phyloP scores from a whole-genome alignment of 2,797 vertebrate genomes.

The Lindbergichthys nudifrons region DNA sequence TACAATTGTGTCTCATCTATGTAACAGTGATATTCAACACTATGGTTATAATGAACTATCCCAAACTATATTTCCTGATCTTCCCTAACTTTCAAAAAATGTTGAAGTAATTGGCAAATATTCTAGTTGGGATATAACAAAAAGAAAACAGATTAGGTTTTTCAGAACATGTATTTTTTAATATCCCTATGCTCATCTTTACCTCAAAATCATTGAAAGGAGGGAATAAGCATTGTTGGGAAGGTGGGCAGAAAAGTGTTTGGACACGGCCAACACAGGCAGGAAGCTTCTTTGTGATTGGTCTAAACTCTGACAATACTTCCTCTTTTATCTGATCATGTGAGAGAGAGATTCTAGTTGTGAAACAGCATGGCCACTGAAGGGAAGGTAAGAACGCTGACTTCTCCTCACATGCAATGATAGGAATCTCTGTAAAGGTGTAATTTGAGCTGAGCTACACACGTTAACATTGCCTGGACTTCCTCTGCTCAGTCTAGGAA shows the following conservation, averaged over 20 bases:
- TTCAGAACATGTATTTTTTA: background rate
- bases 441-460: background rate
- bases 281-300: constrained; percentile 11
- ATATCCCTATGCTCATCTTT: background rate
- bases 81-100: background rate
- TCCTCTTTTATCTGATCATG: background rate
- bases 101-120: background rate
- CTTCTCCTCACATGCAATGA: background rate
- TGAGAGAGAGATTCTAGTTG: background rate
- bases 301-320: constrained; percentile 15
- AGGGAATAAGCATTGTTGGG: background rate
- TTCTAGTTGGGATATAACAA: background rate
- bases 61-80: background rate
- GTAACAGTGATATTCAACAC: no score
- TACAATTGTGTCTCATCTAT: no score
- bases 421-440: background rate
- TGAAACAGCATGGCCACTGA: constrained; percentile 45
- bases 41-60: no score
- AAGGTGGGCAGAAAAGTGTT: background rate
- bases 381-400: constrained; percentile 45
- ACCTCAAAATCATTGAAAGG: background rate
- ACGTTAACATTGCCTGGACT: background rate
- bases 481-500: background rate
- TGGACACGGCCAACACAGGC: background rate
- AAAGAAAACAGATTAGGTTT: background rate